Base-by-base conservation (phyloP, 2,113 vertebrate species). In the Lanius collurio region DNA sequence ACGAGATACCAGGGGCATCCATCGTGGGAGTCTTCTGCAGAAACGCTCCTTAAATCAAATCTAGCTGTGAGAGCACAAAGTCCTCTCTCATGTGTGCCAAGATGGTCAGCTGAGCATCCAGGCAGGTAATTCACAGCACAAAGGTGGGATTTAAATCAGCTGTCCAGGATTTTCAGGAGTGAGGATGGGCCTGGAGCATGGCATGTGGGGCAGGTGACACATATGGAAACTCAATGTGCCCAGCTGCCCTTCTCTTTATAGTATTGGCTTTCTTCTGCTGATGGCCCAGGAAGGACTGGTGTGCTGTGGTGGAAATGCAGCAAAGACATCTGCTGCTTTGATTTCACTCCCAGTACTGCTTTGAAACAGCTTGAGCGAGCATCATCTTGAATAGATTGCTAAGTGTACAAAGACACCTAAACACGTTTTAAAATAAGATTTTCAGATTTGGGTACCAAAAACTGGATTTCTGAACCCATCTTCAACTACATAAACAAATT, bases 101-200 rank as follows among this genome's bases (percentile, higher is more conserved):
- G n/a, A 6, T 0, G 1, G 10, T 53, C 41, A 52, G 27, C 6
- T 0, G 0, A 73, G 15, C 37, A 69, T 15, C 30, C 55, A 55
- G 19, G 28, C 8, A 42, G 30, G 31, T 19, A n/a, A 28, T 9
- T 23, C 19, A 21, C 12, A 39, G 5, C 23, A 47, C 23, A 8
- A 55, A 68, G 23, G 5, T 28, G 20, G n/a, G 22, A 6, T 59
- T 89, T 55, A 42, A 62, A 89, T 62, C 33, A 79, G 5, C 16
- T 35, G 4, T n/a, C 50, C 2, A 4, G 13, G 24, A 35, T 71
- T 94, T 74, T 56, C 15, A 8, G 33, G 47, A 33, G 14, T 46
- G 35, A 91, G 31, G 47, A 24, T 53, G 15, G 31, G 46, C 28
- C 57, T 60, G 21, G n/a, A 78, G 11, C 27, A 46, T 44, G 47